phyloP scores from a whole-genome alignment of 2,888 invertebrate genomes.

The Opisthograptis luteolata region DNA sequence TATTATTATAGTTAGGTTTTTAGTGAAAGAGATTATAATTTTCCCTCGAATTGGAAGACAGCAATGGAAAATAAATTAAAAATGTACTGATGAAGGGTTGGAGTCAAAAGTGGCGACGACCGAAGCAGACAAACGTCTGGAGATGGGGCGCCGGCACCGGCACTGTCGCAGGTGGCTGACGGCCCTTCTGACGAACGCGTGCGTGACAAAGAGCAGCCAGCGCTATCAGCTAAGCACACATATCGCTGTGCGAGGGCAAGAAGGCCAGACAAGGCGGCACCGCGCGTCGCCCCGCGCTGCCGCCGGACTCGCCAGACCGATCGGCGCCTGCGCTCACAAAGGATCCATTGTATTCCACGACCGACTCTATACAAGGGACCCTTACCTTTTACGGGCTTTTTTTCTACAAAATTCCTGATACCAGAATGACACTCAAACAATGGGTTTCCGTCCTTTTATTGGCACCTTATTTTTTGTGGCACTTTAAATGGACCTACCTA shows the following conservation, averaged over 20 bases:
- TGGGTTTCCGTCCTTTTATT: conserved; percentile 84
- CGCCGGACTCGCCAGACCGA: conserved; percentile 67
- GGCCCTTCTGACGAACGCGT: conserved; percentile 34
- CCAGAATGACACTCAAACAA: conserved; percentile 80
- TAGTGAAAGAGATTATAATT: too few relatives aligned
- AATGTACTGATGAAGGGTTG: neutral
- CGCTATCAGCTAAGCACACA: conserved; percentile 28
- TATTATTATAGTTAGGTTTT: neutral
- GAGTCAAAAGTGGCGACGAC: conserved; percentile 11
- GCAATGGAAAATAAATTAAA: too few relatives aligned
- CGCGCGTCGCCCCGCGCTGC: conserved; percentile 39
- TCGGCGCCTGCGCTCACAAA: conserved; percentile 82
- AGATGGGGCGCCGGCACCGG: too few relatives aligned
- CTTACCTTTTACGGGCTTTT: conserved; percentile 64
- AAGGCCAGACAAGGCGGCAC: conserved; percentile 64
- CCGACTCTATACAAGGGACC: conserved; percentile 71
- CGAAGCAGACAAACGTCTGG: too few relatives aligned
- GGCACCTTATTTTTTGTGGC: conserved; percentile 82
- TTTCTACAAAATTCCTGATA: conserved; percentile 76
- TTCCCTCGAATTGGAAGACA: too few relatives aligned
- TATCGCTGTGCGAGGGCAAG: conserved; percentile 27
- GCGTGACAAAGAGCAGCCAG: conserved; percentile 38
- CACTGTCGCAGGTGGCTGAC: conserved; percentile 16
- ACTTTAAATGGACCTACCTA: conserved; percentile 73
- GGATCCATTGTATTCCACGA: conserved; percentile 76